A percentile compares a stretch with the other conserved stretches of the same genome.
phyloP scores from a whole-genome alignment of 2,113 vertebrate species.

The Semnornis frantzii region DNA sequence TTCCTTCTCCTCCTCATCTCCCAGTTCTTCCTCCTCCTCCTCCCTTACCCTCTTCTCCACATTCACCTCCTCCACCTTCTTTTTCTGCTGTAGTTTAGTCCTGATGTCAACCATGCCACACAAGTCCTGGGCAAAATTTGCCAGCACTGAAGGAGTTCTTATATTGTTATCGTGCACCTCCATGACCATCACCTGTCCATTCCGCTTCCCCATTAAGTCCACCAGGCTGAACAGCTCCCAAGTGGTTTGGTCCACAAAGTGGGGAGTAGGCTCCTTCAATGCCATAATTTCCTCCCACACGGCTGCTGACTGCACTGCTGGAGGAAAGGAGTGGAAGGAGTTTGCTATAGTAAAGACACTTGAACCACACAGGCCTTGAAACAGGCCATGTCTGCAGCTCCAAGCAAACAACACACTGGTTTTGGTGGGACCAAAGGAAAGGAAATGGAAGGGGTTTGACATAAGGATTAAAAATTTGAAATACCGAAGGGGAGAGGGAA shows the following conservation, averaged over 20 bases:
- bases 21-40: no score
- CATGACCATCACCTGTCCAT: background rate
- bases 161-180: background rate
- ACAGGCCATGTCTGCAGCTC: background rate
- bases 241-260: background rate
- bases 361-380: background rate
- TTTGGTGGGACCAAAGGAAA: background rate
- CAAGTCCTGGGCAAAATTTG: constrained; percentile 12
- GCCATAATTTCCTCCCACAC: background rate
- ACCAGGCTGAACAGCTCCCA: constrained; percentile 20
- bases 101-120: background rate
- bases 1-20: no score
- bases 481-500: background rate
- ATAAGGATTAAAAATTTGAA: background rate
- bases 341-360: background rate
- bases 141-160: background rate
- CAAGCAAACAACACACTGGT: background rate
- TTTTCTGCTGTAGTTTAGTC: background rate
- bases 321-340: background rate
- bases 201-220: background rate
- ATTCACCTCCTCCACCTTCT: background rate
- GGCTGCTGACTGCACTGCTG: background rate
- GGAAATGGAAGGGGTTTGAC: background rate
- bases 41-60: no score
- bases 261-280: background rate